Base-by-base conservation (phyloP, 2,888 invertebrate genomes). In the Ochropleura leucogaster region DNA sequence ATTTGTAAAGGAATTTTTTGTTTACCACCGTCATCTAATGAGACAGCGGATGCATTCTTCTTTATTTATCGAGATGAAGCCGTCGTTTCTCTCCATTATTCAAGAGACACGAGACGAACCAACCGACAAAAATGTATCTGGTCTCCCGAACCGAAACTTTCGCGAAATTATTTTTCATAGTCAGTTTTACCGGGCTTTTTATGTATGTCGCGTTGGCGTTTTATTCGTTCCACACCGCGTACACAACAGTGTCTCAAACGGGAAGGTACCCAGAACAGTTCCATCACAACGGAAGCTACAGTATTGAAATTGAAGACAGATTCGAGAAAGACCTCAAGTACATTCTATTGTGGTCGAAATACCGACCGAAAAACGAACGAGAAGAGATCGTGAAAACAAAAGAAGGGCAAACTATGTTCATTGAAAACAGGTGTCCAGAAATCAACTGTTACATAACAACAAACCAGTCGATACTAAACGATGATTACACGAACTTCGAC, bases 121-220 rank as follows among this genome's bases (percentile, higher is more conserved):
- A 80, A 84, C 80, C 81, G 74, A 77, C 65, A 65, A 68, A 89
- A 89, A 94, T 94, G 93, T 90, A 90, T 87, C 74, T 92, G 42
- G 82, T 90, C 66, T 88, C 92, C 30, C 92, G 90, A 86, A 93
- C 91, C 0, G 91, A 91, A 67, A 91, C 89, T 14, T 92, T 93
- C 67, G 92, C 92, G 4, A 95, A 93, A 89, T 85, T 95, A 84
- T 96, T 96, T 84, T 95, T 95, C 78, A 66, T 93, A n/a, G 80
- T 95, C 20, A 93, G 93, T 74, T 90, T 93, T 68, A 89, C 88
- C 16, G 95, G 95, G 9, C 77, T 96, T 53, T 44, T 94, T 16
- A 91, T 92, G 88, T 95, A 95, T 73, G 81, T 89, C 3, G 78
- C 91, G 0, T 76, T 96, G 20, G 94, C 93, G 0, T 93, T 96